Evolutionary conservation across 2,888 invertebrate genomes (phyloP), one percentile per base, ranked within the genome.

Genomic region (Ptilodon capucinus): DNA sequence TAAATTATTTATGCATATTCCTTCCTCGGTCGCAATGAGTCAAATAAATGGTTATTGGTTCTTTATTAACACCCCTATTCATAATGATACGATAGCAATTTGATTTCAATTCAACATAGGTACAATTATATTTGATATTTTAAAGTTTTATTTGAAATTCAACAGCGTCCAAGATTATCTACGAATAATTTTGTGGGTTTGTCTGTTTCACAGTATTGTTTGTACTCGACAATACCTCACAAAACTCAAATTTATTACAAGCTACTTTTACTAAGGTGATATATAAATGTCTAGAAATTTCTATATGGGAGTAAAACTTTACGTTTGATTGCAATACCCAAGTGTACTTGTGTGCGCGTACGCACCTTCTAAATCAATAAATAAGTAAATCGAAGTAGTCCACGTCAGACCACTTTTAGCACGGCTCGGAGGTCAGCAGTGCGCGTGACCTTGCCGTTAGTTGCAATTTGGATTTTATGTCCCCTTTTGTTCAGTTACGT

Each of bases 401-500:
- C 66, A 69, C 72, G 63, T 73, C 60, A 71, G 57, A 64, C 66
- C 54, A 67, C 57, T 68, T 73, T 68, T 58, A 64, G 58, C 57
- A 49, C 48, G 56, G 36, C 7, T 50, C 60, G 67, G 68, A 79
- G 78, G 76, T 74, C 77, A 67, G 44, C 50, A 14, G 38, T 38
- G 39, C 42, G 44, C 41, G 30, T 39, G 65, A 65, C 79, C 79
- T 79, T 73, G 77, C 61, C 52, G 43, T 51, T 56, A 64, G 60
- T 71, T 60, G 71, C 76, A 68, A 78, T 81, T 81, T 65, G 69
- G 69, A 69, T 65, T 68, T 69, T 69, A 72, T 77, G 63, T 69
- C 71, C 65, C 72, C 71, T 77, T 77, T 77, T 71, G 74, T 79
- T 71, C 61, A 71, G 63, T 74, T 72, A 71, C 70, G 67, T 71